Conservation (phyloP, 2,113 vertebrate genomes). For the Hiodon alosoides region DNA sequence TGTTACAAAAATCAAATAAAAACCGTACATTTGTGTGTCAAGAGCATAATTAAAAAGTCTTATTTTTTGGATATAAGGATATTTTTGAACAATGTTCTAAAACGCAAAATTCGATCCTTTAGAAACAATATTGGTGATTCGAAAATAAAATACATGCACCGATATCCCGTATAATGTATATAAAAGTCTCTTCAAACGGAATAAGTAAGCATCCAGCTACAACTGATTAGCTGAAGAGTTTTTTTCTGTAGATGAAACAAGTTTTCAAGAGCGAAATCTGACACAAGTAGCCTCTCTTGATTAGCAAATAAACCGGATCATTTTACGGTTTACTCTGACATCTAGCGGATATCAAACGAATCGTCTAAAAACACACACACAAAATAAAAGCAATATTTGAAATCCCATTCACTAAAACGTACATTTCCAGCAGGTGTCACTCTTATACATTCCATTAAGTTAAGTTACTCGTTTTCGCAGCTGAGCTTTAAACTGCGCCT, state of each 20-base stretch:
- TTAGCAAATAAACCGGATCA: not conserved
- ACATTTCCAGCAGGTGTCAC: slow-evolving; percentile 7
- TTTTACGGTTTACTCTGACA: slow-evolving; percentile 28
- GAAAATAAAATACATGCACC: no score
- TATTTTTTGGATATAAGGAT: not conserved
- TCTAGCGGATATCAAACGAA: slow-evolving; percentile 31
- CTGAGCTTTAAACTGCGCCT: not conserved
- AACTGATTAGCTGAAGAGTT: no score
- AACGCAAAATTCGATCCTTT: no score
- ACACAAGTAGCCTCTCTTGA: not conserved
- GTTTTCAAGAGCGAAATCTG: no score
- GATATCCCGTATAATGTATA: no score
- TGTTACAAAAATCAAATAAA: slow-evolving; percentile 8
- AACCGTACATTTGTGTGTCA: not conserved
- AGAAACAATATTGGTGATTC: no score
- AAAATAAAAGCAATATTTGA: not conserved
- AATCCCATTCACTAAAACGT: not conserved
- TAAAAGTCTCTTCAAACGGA: no score
- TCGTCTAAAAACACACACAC: slow-evolving; percentile 1
- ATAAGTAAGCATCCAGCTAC: no score
- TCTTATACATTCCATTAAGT: not conserved
- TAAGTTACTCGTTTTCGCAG: not conserved
- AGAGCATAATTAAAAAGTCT: not conserved
- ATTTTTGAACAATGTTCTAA: not conserved
- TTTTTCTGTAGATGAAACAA: no score